These are phyloP conservation scores for Fragum sueziense DNA, from an alignment of 2,888 invertebrate species.

Conservation along the genomic window DNA sequence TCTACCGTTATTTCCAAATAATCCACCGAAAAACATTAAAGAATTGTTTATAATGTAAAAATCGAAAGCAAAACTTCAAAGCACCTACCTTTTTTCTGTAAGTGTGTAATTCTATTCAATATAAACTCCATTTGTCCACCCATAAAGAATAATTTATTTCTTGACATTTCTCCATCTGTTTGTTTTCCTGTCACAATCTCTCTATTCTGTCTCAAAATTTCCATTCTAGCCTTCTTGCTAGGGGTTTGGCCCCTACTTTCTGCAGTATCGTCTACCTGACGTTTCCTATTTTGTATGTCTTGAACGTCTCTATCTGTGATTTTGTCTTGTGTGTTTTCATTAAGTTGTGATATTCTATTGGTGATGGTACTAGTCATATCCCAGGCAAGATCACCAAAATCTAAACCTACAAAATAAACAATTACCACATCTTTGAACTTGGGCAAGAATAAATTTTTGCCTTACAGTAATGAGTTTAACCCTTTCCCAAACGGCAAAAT, in stretches of 20 bases:
- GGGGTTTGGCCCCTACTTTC: background rate
- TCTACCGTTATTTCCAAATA: too few species aligned
- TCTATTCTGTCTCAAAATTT: background rate
- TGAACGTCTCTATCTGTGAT: background rate
- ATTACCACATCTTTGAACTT: background rate
- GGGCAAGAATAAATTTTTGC: too few species aligned
- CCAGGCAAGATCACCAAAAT: constrained; percentile 39
- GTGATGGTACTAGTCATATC: background rate
- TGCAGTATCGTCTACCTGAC: background rate
- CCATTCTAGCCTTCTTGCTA: background rate
- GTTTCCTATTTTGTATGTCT: background rate
- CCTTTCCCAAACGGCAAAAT: too few species aligned
- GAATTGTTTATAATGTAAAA: too few species aligned
- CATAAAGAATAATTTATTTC: constrained; percentile 53
- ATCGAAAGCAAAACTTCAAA: too few species aligned
- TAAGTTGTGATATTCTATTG: background rate
- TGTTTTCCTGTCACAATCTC: background rate
- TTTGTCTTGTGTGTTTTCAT: background rate
- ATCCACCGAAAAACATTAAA: too few species aligned
- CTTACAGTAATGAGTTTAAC: too few species aligned
- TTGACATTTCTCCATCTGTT: background rate
- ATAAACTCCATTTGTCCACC: constrained; percentile 59
- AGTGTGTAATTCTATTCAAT: constrained; percentile 57
- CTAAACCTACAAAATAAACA: constrained; percentile 12
- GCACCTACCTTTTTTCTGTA: constrained; percentile 64